Evolutionary conservation across 2,797 vertebrate genomes (phyloP).

Genomic region (Peromyscus melanophrys): DNA sequence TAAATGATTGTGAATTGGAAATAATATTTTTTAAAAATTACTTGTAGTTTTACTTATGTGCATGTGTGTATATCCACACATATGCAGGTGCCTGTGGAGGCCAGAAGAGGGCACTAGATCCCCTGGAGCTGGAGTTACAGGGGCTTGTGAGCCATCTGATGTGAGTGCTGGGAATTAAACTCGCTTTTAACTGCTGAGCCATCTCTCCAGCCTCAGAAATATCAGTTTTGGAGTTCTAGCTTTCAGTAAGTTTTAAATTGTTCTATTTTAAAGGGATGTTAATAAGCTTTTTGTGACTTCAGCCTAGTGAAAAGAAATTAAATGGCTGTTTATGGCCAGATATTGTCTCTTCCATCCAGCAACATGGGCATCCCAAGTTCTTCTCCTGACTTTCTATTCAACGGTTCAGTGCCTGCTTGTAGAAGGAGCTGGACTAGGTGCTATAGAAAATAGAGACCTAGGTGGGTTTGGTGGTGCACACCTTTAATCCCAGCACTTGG

Average conservation of each 20-base stretch:
- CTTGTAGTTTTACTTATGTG: neutral
- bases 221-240: slow-evolving; percentile 19
- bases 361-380: neutral
- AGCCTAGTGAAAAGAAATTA: neutral
- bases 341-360: neutral
- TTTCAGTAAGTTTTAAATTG: slow-evolving; percentile 42
- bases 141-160: too few relatives aligned
- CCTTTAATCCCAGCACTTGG: neutral
- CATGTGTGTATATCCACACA: neutral
- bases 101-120: neutral
- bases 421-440: neutral
- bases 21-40: neutral
- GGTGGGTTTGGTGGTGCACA: neutral
- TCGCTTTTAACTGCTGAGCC: neutral
- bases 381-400: neutral
- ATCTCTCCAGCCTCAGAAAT: neutral
- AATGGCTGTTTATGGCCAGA: neutral
- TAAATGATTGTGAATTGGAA: neutral
- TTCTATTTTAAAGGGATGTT: neutral
- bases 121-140: neutral
- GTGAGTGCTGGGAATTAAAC: neutral
- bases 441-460: neutral
- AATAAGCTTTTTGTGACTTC: neutral
- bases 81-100: neutral
- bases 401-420: neutral